phyloP scores from a whole-genome alignment of 1,140 invertebrate species.

The Dryas iulia region DNA sequence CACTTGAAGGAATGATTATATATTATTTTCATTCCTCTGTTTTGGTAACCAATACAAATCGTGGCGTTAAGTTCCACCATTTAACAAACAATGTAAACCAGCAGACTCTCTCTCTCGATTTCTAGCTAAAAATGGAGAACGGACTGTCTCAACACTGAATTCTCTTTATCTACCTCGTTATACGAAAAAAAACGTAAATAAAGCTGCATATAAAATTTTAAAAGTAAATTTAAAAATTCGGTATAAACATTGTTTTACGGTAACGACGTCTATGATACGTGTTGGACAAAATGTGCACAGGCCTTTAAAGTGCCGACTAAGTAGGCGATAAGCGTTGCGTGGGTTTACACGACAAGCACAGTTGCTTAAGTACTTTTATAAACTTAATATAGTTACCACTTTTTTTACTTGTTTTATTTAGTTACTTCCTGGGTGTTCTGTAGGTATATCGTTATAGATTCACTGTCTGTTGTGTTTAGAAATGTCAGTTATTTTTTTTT shows the following conservation, averaged over 20 bases:
- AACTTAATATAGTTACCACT: slow-evolving; percentile 45
- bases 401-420: slow-evolving; percentile 21
- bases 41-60: too few relatives aligned
- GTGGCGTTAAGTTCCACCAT: too few relatives aligned
- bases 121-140: too few relatives aligned
- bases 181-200: too few relatives aligned
- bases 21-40: too few relatives aligned
- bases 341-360: slow-evolving; percentile 52
- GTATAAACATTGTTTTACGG: neutral
- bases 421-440: slow-evolving; percentile 16
- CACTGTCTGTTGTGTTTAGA: too few relatives aligned
- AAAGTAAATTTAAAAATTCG: neutral
- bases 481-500: neutral
- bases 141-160: too few relatives aligned
- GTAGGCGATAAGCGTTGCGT: slow-evolving; percentile 70
- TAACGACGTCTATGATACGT: slow-evolving; percentile 4
- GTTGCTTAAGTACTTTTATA: slow-evolving; percentile 70
- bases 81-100: too few relatives aligned
- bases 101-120: too few relatives aligned
- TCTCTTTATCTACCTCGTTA: too few relatives aligned
- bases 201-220: too few relatives aligned
- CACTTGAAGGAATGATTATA: too few relatives aligned
- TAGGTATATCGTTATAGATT: neutral
- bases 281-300: slow-evolving; percentile 39
- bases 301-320: slow-evolving; percentile 47